phyloP scores from a whole-genome alignment of 2,113 vertebrate species.

The Corythornis cristatus region DNA sequence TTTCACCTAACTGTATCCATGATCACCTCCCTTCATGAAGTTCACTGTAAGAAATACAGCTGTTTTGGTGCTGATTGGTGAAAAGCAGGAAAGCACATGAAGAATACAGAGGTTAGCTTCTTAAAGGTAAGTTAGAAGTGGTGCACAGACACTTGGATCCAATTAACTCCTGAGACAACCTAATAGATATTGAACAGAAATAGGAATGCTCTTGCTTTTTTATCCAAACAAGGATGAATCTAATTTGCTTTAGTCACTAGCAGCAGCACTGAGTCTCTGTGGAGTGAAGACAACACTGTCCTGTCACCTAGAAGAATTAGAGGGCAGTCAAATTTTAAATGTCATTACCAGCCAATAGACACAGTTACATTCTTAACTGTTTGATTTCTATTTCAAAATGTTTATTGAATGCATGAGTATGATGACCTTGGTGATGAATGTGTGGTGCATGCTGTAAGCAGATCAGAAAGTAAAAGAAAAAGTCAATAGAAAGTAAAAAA shows the following conservation, averaged over 20 bases:
- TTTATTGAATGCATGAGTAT: background rate
- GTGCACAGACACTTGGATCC: background rate
- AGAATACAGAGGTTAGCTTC: background rate
- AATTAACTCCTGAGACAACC: background rate
- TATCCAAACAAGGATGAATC: background rate
- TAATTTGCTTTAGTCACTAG: background rate
- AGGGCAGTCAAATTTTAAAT: background rate
- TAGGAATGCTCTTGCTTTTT: background rate
- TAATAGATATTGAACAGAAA: background rate
- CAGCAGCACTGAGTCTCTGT: background rate
- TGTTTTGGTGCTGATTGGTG: background rate
- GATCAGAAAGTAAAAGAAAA: slow-evolving; percentile 35
- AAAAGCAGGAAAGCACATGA: background rate
- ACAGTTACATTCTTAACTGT: background rate
- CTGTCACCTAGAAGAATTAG: background rate
- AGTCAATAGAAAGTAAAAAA: slow-evolving; percentile 20
- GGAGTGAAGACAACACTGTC: background rate
- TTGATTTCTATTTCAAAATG: background rate
- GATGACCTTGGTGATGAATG: slow-evolving; percentile 49
- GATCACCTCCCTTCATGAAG: background rate
- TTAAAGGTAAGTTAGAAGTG: background rate
- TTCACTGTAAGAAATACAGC: background rate
- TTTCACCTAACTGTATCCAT: background rate
- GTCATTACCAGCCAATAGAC: background rate
- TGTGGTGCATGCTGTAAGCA: background rate